Evolutionary conservation across 2,113 vertebrate genomes (phyloP).

Genomic region (Pituophis catenifer): DNA sequence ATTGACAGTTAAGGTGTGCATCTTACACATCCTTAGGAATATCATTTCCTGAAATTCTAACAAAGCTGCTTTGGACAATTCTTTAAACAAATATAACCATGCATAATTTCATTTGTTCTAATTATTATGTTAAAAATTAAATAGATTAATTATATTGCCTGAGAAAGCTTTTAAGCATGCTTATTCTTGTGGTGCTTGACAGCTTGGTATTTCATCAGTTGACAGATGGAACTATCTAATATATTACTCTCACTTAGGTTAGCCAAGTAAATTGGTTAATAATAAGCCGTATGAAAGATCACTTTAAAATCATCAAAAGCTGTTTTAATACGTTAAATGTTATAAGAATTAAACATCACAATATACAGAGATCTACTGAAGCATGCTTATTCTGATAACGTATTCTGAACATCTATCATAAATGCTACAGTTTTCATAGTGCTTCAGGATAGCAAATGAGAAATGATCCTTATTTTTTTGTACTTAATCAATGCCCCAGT

Average conservation of each 20-base stretch:
- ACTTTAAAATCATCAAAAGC: not conserved
- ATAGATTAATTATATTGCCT: conserved; percentile 63
- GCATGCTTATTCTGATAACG: not conserved
- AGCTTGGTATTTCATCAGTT: conserved; percentile 7
- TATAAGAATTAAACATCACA: not conserved
- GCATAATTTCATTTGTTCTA: conserved; percentile 62
- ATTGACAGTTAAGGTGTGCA: not conserved
- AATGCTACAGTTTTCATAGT: not conserved
- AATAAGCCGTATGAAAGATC: not conserved
- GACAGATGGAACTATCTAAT: conserved; percentile 13
- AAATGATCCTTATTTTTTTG: not conserved
- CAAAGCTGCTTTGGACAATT: conserved; percentile 45
- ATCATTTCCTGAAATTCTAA: conserved; percentile 21
- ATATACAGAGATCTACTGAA: not conserved
- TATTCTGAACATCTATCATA: not conserved
- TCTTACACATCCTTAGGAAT: conserved; percentile 4
- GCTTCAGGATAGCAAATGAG: not conserved
- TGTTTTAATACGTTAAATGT: not conserved
- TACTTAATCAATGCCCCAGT: not conserved
- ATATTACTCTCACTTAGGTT: conserved; percentile 1
- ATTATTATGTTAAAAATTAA: conserved; percentile 73
- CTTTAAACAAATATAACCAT: conserved; percentile 50
- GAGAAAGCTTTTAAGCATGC: conserved; percentile 62
- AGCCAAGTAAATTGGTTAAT: not conserved
- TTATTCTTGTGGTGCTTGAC: conserved; percentile 51